Conservation (phyloP, 2,113 vertebrate genomes). For the Siniperca knerii region DNA sequence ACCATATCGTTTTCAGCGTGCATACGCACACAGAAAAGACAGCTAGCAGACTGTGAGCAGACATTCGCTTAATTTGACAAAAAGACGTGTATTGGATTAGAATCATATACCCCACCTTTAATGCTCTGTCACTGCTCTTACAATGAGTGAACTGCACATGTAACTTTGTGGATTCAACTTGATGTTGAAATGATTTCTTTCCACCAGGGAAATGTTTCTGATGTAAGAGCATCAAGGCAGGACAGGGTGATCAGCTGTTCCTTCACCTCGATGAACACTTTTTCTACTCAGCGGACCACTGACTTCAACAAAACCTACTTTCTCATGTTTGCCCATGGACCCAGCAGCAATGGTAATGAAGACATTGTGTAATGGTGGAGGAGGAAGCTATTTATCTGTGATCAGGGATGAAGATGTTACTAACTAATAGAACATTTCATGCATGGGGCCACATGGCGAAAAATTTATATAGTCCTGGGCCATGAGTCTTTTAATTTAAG, state of each 20-base stretch:
- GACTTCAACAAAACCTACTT: conserved; percentile 57
- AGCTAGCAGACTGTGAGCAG: too few relatives aligned
- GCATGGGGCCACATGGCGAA: too few relatives aligned
- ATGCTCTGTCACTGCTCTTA: background rate
- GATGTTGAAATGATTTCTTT: conserved; percentile 4
- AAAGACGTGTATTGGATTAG: too few relatives aligned
- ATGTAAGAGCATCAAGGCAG: conserved; percentile 53
- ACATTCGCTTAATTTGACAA: too few relatives aligned
- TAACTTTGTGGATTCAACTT: background rate
- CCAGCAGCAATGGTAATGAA: conserved; percentile 66
- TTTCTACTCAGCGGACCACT: conserved; percentile 68
- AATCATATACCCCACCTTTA: too few relatives aligned
- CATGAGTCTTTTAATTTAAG: too few relatives aligned
- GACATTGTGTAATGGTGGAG: background rate
- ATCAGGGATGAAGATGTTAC: background rate
- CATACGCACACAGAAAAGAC: too few relatives aligned
- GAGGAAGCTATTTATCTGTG: background rate
- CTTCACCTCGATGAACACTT: conserved; percentile 79
- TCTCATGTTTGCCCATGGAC: conserved; percentile 79
- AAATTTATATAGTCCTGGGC: too few relatives aligned
- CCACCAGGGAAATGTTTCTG: conserved; percentile 76
- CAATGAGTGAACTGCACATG: background rate
- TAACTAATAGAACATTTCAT: too few relatives aligned
- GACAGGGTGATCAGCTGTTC: conserved; percentile 80
- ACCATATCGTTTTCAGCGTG: too few relatives aligned